Base-by-base conservation (phyloP, 2,888 invertebrate genomes). In the Endotricha flammealis region DNA sequence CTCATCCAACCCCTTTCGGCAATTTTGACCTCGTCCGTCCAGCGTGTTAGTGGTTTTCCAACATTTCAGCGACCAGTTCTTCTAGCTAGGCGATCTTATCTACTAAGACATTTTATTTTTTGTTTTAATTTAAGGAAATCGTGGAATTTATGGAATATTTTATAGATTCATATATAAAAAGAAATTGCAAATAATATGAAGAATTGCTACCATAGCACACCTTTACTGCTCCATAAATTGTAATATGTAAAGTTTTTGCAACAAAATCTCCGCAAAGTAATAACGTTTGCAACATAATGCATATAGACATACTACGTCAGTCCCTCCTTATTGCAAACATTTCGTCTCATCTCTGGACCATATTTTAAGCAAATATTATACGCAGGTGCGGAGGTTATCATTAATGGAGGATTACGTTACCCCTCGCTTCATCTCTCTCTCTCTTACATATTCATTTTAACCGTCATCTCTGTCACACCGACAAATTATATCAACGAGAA, bases 371-470 rank as follows among this genome's bases (percentile, higher is more conserved):
- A 60, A 58, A 68, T 61, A 69, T 67, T 56, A 55, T 62, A 55
- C 65, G 59, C 82, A 81, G 82, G 79, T 81, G 80, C 68, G 64
- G 62, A 66, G 64, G 64, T 68, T 71, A 73, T 73, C 76, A 72
- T 79, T 80, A 79, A 66, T 63, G 46, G 57, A 43, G 69, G 73
- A 77, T 79, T 73, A 71, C 63, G 57, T 72, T 68, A 60, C 71
- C 71, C 69, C 48, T 43, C 41, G 10, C 38, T 46, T 38, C 39
- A n/a, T 64, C 65, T 53, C 59, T 48, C 52, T 67, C 42, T 31
- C 42, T 49, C 55, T 28, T 38, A 35, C 25, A 12, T 37, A 41
- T 35, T 22, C 20, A 13, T 12, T 16, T 24, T 27, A 29, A 27
- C 24, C 23, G 36, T 14, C 29, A 23, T 54, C 45, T 52, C 46